Evolutionary conservation across 2,113 vertebrate species (phyloP), one percentile per base, ranked within the genome.

Genomic region (Merops nubicus): DNA sequence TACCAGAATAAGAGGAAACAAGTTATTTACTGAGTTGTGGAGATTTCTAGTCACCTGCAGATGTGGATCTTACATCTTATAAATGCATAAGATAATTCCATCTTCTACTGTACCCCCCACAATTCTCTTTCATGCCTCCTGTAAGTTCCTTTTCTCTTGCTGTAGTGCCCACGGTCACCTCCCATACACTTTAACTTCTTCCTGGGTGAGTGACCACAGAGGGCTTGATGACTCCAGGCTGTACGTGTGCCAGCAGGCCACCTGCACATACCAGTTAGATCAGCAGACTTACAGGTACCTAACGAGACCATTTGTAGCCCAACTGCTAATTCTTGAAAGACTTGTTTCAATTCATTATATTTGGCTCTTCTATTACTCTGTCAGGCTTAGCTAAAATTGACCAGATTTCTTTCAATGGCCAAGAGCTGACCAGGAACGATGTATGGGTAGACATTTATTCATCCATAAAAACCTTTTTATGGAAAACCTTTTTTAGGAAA

Each of bases 291-390:
- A 47, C 12, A 42, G 56, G 3, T 51, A 60, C 23, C 40, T 56
- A 7, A 3, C 16, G 47, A 85, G 22, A 59, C 8, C 6, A 12
- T 33, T 56, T 0, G 0, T 76, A 79, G 53, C 12, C 29, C 38
- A 59, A 22, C 5, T 38, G 28, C 7, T 57, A 31, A 54, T 47
- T 85, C 57, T 6, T 53, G 43, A 78, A 88, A 85, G 11, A 45
- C 9, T 70, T 43, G 6, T 42, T 81, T 6, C 34, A 48, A 8
- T 36, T 85, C 84, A 89, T 45, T 38, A 5, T 51, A 40, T 62
- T 69, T 70, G 31, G 3, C 5, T 88, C 34, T 81, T 72, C 34
- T 79, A 12, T 50, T 82, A 59, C 20, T 54, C 22, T 47, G 20
- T 51, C 15, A 68, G 47, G 9, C 13, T 50, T 43, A 18, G 9